A percentile compares a stretch with the other conserved stretches of the same genome.
Conservation (phyloP, 1,140 invertebrate species). For the Xylocopa sonorina region DNA sequence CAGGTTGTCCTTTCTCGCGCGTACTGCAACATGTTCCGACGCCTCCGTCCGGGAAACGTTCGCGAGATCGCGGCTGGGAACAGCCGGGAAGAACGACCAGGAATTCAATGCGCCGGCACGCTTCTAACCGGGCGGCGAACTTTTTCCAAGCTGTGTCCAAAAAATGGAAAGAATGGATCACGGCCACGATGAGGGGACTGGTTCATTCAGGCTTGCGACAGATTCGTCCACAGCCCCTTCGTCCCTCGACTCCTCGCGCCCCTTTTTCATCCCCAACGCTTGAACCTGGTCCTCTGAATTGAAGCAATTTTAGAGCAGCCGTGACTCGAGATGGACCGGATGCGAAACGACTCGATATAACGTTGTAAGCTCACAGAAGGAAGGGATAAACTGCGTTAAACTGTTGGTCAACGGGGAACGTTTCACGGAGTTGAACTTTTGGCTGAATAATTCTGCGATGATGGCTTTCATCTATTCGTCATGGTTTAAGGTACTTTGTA, state of each 20-base stretch:
- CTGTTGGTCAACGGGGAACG: neutral
- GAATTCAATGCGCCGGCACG: neutral
- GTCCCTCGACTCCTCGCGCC: neutral
- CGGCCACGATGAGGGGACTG: neutral
- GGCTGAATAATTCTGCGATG: slow-evolving; percentile 16
- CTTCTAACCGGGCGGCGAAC: neutral
- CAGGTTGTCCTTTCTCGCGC: neutral
- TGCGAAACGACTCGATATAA: slow-evolving; percentile 9
- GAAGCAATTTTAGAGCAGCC: neutral
- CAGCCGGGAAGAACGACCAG: neutral
- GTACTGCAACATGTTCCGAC: neutral
- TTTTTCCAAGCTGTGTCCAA: neutral
- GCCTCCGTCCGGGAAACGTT: neutral
- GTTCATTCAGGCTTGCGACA: neutral
- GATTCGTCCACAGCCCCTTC: neutral
- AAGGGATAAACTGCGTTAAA: slow-evolving; percentile 2
- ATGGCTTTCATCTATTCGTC: neutral
- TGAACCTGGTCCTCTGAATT: slow-evolving; percentile 1
- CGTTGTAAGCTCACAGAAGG: neutral
- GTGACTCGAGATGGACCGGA: neutral
- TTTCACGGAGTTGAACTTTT: neutral
- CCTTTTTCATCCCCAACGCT: neutral
- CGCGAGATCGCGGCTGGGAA: neutral
- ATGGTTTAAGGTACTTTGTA: too few species aligned
- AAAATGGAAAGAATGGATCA: neutral